A percentile compares a stretch with the other conserved stretches of the same genome.
These are phyloP conservation scores for Porites rus DNA, from an alignment of 92 coral and sea anemone species.

Conservation along the genomic window DNA sequence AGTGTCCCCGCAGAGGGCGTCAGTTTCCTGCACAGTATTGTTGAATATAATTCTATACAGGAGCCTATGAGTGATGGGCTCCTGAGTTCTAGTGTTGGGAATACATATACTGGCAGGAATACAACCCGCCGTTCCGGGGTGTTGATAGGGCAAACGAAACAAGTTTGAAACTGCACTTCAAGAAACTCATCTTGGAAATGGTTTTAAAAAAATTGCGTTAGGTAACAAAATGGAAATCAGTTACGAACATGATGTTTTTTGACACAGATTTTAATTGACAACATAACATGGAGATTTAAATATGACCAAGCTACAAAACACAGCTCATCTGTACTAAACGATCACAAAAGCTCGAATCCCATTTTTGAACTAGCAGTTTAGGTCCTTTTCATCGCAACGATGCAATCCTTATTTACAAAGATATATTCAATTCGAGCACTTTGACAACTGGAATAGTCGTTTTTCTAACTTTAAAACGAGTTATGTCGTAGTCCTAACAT, in stretches of 20 bases:
- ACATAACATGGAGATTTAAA: constrained; percentile 9
- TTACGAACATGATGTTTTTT: background rate
- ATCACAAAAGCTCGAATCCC: constrained; percentile 40
- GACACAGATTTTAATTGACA: constrained; percentile 43
- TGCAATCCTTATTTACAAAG: constrained; percentile 73
- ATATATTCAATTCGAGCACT: constrained; percentile 46
- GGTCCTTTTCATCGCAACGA: constrained; percentile 29
- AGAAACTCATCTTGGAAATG: too few species aligned
- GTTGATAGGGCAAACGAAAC: too few species aligned
- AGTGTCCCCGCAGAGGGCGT: too few species aligned
- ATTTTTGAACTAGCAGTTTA: constrained; percentile 19
- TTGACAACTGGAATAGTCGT: constrained; percentile 29
- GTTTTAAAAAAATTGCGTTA: background rate
- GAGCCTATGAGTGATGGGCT: too few species aligned
- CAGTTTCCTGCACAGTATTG: too few species aligned
- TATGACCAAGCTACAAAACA: constrained; percentile 11
- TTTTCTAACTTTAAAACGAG: constrained; percentile 37
- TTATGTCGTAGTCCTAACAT: background rate
- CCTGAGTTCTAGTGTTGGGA: too few species aligned
- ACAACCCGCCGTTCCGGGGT: too few species aligned
- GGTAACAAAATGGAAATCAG: too few species aligned
- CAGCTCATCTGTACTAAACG: constrained; percentile 31
- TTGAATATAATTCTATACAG: too few species aligned
- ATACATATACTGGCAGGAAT: too few species aligned
- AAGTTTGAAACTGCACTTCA: too few species aligned